Base-by-base conservation (phyloP, 2,888 invertebrate genomes). In the Noctua janthina region DNA sequence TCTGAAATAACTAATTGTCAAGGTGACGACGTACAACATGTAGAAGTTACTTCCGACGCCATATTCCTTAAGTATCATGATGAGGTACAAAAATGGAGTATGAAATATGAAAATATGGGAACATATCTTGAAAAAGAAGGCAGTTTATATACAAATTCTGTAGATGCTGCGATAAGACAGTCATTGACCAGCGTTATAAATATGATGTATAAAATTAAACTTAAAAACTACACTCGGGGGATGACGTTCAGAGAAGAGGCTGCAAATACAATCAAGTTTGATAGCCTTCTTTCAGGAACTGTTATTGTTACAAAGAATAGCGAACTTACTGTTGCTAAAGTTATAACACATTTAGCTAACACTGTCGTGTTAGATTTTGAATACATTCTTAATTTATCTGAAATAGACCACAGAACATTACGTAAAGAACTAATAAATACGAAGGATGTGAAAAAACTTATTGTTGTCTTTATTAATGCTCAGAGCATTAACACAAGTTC, bases 31-130 rank as follows among this genome's bases (percentile, higher is more conserved):
- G 54, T 76, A 23, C 46, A 71, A 23, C 46, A 68, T 67, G 54
- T 46, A n/a, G 64, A 81, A 35, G 15, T 67, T 15, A 80, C 23
- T n/a, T 62, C 80, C 1, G 75, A 84, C 15, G 66, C 74, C 3
- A 72, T 78, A 11, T 85, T 71, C n/a, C 66, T 80, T 20, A 74
- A 80, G 35, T 86, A 76, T 43, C 86, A 86, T 46, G 64, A 82
- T 35, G 73, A 80, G 35, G 74, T 86, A 15, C 86, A 83, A 66
- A 77, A 77, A 59, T 86, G 86, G 86, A 79, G 86, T 83, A 75
- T 81, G 77, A 35, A 5, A 64, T 11, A 66, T 11, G 76, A 62
- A 59, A 39, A n/a, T n/a, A 66, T 43, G 13, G n/a, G 59, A 15
- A 51, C 49, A 17, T 86, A 82, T 68, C 75, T 85, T 10, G 68